Evolutionary conservation across 2,113 vertebrate species (phyloP).

Genomic region (Fulica atra): DNA sequence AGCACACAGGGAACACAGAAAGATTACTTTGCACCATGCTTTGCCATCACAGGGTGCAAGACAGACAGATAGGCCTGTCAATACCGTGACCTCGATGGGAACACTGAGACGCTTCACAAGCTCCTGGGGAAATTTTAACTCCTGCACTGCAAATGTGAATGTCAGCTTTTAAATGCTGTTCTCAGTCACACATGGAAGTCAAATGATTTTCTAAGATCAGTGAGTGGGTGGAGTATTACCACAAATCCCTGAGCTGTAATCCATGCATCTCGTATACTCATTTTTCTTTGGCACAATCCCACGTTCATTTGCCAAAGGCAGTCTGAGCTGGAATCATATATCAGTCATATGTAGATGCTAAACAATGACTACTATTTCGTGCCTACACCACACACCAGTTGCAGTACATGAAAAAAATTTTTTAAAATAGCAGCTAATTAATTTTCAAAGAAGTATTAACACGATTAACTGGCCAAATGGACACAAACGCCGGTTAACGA

Average conservation of each 20-base stretch:
- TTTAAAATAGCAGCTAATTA: background rate
- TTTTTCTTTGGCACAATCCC: background rate
- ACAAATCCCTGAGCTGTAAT: slow-evolving; percentile 19
- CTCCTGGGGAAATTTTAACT: background rate
- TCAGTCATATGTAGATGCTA: background rate
- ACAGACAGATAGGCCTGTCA: background rate
- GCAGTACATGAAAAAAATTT: background rate
- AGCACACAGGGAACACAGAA: background rate
- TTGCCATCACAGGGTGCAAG: background rate
- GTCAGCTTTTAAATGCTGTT: background rate
- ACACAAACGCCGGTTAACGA: background rate
- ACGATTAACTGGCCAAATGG: background rate
- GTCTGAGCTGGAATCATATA: background rate
- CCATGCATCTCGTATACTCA: background rate
- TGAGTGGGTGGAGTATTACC: slow-evolving; percentile 13
- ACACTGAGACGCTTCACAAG: background rate
- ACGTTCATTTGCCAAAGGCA: background rate
- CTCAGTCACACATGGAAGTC: background rate
- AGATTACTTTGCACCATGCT: background rate
- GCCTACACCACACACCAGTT: background rate
- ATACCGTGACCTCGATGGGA: background rate
- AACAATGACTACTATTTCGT: background rate
- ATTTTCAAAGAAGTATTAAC: background rate
- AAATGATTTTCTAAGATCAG: background rate
- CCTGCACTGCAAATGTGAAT: background rate